A percentile compares a stretch with the other conserved stretches of the same genome.
phyloP scores from a whole-genome alignment of 2,113 vertebrate species.

The Scomber japonicus region DNA sequence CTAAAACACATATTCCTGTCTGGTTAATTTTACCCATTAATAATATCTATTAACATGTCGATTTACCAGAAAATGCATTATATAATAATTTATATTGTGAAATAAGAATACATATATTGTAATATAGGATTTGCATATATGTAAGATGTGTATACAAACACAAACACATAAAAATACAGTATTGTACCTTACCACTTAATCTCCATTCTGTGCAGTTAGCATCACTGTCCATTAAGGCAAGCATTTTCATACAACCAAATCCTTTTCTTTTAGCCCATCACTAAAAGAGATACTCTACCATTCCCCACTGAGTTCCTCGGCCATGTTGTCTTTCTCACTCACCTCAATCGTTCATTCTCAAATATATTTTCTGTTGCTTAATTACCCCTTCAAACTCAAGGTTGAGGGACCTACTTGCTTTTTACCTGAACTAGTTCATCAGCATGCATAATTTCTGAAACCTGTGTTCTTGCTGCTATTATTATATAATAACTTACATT shows the following conservation, averaged over 20 bases:
- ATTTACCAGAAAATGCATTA: not conserved
- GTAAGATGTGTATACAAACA: not conserved
- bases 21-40: not conserved
- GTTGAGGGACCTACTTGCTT: not conserved
- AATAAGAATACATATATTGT: not conserved
- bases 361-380: not conserved
- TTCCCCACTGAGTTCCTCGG: conserved; percentile 34
- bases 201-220: conserved; percentile 53
- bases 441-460: not conserved
- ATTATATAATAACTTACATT: conserved; percentile 24
- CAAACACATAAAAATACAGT: not conserved
- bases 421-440: not conserved
- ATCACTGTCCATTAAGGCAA: conserved; percentile 71
- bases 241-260: conserved; percentile 64
- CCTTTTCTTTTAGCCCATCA: conserved; percentile 46
- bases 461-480: conserved; percentile 14
- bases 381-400: not conserved
- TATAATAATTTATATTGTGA: not conserved
- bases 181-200: conserved; percentile 58
- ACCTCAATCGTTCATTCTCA: not conserved
- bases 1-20: not conserved
- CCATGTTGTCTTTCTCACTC: not conserved
- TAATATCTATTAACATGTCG: not conserved
- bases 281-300: conserved; percentile 42
- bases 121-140: conserved; percentile 4